Evolutionary conservation across 2,888 invertebrate genomes (phyloP).

Genomic region (Exephanes ischioxanthus): DNA sequence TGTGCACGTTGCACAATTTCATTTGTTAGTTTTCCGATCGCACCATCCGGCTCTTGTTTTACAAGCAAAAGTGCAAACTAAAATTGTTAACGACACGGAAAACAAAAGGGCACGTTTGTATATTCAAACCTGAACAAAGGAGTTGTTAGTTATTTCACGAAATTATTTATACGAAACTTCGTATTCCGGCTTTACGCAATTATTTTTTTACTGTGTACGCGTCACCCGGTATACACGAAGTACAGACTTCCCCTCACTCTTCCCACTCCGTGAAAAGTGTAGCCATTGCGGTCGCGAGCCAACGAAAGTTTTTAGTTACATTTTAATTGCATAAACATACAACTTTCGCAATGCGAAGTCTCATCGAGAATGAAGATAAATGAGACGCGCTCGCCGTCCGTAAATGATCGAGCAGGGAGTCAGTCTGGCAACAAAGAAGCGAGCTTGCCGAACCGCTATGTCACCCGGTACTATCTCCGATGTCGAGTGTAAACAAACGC

Average conservation of each 20-base stretch:
- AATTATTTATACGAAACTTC: no score
- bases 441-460: not conserved
- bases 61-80: no score
- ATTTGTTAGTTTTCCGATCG: no score
- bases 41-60: no score
- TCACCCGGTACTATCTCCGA: slow-evolving; percentile 12
- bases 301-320: not conserved
- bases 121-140: no score
- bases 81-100: no score
- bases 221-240: no score
- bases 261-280: not conserved
- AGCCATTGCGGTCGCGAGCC: not conserved
- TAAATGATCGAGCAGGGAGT: not conserved
- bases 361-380: not conserved
- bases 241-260: no score
- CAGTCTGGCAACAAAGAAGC: slow-evolving; percentile 6
- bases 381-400: not conserved
- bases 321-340: not conserved
- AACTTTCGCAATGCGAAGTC: not conserved
- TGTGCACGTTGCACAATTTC: no score
- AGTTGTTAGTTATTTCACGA: no score
- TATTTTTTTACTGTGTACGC: not conserved
- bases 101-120: no score
- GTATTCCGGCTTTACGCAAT: no score
- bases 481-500: slow-evolving; percentile 45